Percentiles rank a stretch among this genome's conserved stretches.
phyloP scores from a whole-genome alignment of 2,113 vertebrate genomes.

The Amphiprion ocellaris region DNA sequence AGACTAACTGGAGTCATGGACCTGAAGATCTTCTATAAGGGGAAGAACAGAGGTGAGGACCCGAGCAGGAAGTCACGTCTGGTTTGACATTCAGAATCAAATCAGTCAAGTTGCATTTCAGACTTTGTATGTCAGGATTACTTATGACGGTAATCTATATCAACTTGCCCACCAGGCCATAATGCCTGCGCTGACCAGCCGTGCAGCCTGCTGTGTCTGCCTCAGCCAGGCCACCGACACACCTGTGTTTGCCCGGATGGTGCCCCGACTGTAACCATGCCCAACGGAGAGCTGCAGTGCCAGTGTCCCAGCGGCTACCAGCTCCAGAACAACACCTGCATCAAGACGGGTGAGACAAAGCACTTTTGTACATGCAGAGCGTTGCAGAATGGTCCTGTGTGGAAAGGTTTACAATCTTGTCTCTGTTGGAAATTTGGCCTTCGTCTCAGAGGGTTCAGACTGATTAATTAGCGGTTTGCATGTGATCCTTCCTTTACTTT shows the following conservation, averaged over 20 bases:
- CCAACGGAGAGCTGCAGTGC: conserved; percentile 89
- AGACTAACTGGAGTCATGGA: conserved; percentile 96
- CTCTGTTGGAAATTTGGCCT: not conserved
- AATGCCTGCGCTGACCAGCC: conserved; percentile 91
- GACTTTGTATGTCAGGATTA: too few relatives aligned
- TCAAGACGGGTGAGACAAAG: conserved; percentile 87
- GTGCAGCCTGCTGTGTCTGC: conserved; percentile 94
- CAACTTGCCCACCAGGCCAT: conserved; percentile 80
- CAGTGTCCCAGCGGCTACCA: conserved; percentile 91
- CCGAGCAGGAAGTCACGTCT: not conserved
- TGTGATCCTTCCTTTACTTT: not conserved
- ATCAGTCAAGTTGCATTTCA: too few relatives aligned
- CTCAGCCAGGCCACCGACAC: conserved; percentile 86
- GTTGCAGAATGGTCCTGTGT: not conserved
- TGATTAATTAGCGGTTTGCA: not conserved
- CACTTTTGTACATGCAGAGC: not conserved
- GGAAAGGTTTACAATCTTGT: not conserved
- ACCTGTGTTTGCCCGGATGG: conserved; percentile 94
- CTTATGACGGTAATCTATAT: not conserved
- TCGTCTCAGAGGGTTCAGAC: not conserved
- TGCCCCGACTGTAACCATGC: conserved; percentile 80
- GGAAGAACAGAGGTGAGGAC: conserved; percentile 89
- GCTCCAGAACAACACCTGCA: conserved; percentile 88
- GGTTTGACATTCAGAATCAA: not conserved
- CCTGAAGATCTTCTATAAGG: conserved; percentile 97